Conservation (phyloP, 2,888 invertebrate species). For the Pristionchus maxplancki region DNA sequence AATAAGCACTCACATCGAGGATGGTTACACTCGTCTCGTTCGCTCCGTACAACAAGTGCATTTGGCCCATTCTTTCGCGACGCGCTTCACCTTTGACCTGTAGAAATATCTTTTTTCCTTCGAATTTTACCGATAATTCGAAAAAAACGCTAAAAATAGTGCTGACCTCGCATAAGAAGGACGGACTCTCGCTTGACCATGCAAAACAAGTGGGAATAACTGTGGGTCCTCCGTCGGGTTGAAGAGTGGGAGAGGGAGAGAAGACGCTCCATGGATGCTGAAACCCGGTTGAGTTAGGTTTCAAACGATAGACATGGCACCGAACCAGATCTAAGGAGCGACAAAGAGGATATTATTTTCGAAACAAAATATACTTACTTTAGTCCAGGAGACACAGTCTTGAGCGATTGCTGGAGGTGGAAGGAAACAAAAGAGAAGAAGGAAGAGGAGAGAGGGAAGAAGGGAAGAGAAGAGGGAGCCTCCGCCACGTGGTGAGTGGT, state of each 20-base stretch:
- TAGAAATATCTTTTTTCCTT: background rate
- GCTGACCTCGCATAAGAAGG: background rate
- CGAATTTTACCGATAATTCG: background rate
- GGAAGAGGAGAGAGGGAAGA: slow-evolving; percentile 32
- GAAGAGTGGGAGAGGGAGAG: background rate
- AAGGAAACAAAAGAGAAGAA: slow-evolving; percentile 37
- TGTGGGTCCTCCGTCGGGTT: background rate
- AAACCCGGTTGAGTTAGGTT: background rate
- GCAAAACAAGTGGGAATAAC: slow-evolving; percentile 4
- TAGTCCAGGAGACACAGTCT: background rate
- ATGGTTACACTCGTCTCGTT: slow-evolving; percentile 48
- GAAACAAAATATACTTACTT: background rate
- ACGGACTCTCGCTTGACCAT: slow-evolving; percentile 25
- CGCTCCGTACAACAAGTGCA: slow-evolving; percentile 40
- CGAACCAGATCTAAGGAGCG: background rate
- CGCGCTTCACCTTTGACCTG: background rate
- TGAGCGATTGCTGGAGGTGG: background rate
- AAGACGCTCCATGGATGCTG: background rate
- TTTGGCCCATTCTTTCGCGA: background rate
- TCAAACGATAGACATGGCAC: background rate
- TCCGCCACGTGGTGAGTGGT: background rate
- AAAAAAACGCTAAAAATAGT: background rate
- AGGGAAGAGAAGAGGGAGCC: background rate
- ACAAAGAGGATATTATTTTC: background rate
- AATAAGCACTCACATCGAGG: slow-evolving; percentile 43